Percentiles rank a stretch among this genome's conserved stretches.
Conservation (phyloP, 2,113 vertebrate species). For the Oenanthe melanoleuca region DNA sequence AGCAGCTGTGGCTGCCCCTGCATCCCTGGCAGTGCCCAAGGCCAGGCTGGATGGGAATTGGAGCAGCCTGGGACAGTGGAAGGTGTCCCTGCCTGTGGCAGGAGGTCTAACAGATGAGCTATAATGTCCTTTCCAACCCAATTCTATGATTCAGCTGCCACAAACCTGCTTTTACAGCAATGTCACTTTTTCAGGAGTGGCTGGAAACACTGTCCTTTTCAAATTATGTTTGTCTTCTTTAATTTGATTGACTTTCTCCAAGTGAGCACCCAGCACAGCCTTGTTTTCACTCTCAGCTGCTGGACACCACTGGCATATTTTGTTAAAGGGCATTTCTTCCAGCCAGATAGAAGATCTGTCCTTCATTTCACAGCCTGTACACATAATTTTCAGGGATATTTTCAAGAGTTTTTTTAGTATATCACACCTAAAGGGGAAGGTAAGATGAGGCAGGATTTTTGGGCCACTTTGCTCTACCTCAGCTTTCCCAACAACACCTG, state of each 20-base stretch:
- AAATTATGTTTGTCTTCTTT: neutral
- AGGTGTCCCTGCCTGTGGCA: neutral
- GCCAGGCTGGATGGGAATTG: accelerated
- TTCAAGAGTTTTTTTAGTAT: neutral
- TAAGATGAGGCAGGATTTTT: neutral
- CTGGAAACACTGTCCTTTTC: neutral
- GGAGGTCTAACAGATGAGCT: accelerated
- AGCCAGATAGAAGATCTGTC: neutral
- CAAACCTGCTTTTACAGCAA: neutral
- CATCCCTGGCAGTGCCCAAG: neutral
- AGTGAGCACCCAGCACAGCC: neutral
- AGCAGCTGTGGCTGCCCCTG: neutral
- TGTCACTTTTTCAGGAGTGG: neutral
- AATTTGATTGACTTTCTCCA: neutral
- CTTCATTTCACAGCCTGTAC: neutral
- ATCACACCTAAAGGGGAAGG: neutral
- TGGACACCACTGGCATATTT: neutral
- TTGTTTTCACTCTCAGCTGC: neutral
- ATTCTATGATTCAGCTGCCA: neutral
- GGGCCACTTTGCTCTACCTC: neutral
- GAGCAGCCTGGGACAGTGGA: accelerated
- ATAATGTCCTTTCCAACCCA: neutral
- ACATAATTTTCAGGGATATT: neutral
- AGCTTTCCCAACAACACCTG: neutral
- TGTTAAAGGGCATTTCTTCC: neutral